These are phyloP conservation scores for Dolichotis patagonum DNA, from an alignment of 2,113 vertebrate genomes.

Conservation along the genomic window DNA sequence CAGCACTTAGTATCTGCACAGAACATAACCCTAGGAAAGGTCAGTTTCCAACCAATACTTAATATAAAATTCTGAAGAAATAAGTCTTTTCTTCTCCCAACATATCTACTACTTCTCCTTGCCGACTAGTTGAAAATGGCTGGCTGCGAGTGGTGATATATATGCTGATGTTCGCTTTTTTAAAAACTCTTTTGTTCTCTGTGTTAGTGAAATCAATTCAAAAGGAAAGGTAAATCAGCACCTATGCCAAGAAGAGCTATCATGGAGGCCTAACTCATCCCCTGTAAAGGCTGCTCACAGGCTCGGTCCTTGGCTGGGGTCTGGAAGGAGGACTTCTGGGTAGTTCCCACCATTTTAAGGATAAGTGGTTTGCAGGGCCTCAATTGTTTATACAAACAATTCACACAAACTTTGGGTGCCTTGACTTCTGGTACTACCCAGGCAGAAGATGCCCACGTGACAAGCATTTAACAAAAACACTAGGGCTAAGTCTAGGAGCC, in stretches of 20 bases:
- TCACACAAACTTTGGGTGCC: not conserved
- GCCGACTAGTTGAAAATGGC: slow-evolving; percentile 2
- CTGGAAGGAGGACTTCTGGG: not conserved
- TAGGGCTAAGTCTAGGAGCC: no score
- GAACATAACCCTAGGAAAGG: not conserved
- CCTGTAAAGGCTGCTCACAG: not conserved
- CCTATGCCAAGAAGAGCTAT: not conserved
- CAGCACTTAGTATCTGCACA: not conserved
- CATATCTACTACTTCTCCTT: slow-evolving; percentile 60
- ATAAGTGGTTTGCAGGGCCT: not conserved
- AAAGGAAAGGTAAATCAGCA: not conserved
- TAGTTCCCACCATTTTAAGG: not conserved
- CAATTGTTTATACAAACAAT: not conserved
- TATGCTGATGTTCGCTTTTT: slow-evolving; percentile 52
- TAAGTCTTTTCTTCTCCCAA: slow-evolving; percentile 30
- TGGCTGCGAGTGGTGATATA: slow-evolving; percentile 20
- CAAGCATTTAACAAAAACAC: not conserved
- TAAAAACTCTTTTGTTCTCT: not conserved
- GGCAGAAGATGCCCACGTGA: not conserved
- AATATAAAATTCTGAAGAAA: not conserved
- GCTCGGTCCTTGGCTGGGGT: not conserved
- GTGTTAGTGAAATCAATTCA: not conserved
- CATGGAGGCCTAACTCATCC: not conserved
- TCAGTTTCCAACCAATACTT: not conserved
- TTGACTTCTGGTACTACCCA: not conserved